These are phyloP conservation scores for Rhopalosiphum nymphaeae DNA, from an alignment of 2,888 invertebrate genomes.

Conservation along the genomic window DNA sequence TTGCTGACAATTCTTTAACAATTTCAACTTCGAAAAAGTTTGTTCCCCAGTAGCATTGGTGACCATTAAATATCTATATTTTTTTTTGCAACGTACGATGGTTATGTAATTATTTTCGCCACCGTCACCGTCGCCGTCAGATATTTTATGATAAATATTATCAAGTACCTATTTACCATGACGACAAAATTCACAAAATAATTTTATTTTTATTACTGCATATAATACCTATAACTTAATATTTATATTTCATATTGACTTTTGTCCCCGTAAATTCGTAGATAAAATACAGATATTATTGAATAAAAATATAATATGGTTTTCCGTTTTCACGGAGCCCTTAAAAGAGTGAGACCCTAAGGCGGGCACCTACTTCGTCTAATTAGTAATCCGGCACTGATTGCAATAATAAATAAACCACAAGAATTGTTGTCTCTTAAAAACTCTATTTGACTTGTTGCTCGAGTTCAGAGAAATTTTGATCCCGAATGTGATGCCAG, in stretches of 20 bases:
- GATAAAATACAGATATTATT: neutral
- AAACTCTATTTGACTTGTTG: neutral
- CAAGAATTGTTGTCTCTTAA: neutral
- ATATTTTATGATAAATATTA: neutral
- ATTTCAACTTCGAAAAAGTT: neutral
- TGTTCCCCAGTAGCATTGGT: neutral
- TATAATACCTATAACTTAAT: neutral
- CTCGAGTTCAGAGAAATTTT: neutral
- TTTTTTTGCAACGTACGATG: too few relatives aligned
- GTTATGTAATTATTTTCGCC: too few relatives aligned
- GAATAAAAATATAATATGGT: neutral
- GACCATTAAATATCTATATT: neutral
- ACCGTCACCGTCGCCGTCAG: neutral
- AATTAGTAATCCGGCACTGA: neutral
- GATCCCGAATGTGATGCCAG: neutral
- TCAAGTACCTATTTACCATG: neutral
- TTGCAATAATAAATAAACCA: neutral
- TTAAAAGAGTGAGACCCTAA: neutral
- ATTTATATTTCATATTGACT: slow-evolving; percentile 11
- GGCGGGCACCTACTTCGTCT: neutral
- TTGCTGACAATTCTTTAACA: neutral
- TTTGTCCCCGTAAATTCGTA: neutral
- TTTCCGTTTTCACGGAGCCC: neutral
- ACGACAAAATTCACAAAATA: neutral
- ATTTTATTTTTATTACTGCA: slow-evolving; percentile 11